Percentiles rank a stretch among this genome's conserved stretches.
These are phyloP conservation scores for Temnothorax ravouxi DNA, from an alignment of 2,888 invertebrate species.

Conservation along the genomic window DNA sequence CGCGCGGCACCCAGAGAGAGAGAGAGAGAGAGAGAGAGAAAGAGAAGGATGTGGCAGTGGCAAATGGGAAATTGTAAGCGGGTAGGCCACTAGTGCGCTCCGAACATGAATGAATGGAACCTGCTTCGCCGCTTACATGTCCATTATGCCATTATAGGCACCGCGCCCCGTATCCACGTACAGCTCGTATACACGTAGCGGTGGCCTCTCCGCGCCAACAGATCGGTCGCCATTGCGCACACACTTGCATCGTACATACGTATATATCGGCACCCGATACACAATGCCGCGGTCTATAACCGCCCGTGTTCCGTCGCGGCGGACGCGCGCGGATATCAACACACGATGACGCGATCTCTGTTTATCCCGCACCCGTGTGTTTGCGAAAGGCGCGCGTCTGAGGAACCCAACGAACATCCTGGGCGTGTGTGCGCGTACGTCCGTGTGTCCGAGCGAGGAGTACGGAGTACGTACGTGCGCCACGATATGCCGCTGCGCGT, in stretches of 20 bases:
- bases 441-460: not conserved
- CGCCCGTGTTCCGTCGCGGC: too few species aligned
- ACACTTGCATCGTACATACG: not conserved
- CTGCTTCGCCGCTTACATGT: slow-evolving; percentile 85
- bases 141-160: slow-evolving; percentile 84
- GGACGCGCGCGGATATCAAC: too few species aligned
- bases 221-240: slow-evolving; percentile 55
- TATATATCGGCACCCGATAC: too few species aligned
- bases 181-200: not conserved
- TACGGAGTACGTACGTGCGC: not conserved
- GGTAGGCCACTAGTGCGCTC: slow-evolving; percentile 81
- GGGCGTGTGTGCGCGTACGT: not conserved
- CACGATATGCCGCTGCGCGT: not conserved
- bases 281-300: too few species aligned
- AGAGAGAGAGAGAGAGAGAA: slow-evolving; percentile 45
- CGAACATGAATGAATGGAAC: slow-evolving; percentile 85
- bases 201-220: slow-evolving; percentile 48
- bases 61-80: slow-evolving; percentile 85
- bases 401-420: not conserved
- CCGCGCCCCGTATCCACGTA: slow-evolving; percentile 58
- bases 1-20: slow-evolving; percentile 60
- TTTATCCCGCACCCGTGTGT: slow-evolving; percentile 59
- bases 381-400: not conserved
- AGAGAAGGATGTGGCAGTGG: slow-evolving; percentile 79
- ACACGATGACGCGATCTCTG: slow-evolving; percentile 67